A percentile compares a stretch with the other conserved stretches of the same genome.
These are phyloP conservation scores for Aegithalos caudatus DNA, from an alignment of 2,113 vertebrate genomes.

Conservation along the genomic window DNA sequence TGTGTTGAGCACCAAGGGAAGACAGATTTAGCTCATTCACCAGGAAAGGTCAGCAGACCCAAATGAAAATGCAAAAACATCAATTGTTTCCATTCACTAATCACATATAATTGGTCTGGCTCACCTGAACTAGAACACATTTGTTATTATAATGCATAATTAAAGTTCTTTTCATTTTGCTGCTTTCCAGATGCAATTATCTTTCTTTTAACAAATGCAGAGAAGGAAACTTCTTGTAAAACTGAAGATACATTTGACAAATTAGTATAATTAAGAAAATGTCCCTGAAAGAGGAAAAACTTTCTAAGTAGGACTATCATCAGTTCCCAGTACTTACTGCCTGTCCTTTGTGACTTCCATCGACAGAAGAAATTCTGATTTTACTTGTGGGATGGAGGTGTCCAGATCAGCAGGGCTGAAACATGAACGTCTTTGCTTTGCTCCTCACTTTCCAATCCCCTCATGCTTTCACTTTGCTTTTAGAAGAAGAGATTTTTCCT, in stretches of 20 bases:
- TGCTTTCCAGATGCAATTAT: conserved; percentile 50
- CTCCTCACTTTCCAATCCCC: not conserved
- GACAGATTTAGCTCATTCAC: conserved; percentile 12
- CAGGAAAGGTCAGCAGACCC: conserved; percentile 11
- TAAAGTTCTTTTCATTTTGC: conserved; percentile 59
- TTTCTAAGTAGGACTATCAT: not conserved
- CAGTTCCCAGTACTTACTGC: not conserved
- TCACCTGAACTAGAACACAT: conserved; percentile 56
- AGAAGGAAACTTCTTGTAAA: conserved; percentile 26
- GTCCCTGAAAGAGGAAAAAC: conserved; percentile 7
- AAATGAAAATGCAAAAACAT: conserved; percentile 43
- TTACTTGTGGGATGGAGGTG: not conserved
- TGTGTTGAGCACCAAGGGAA: not conserved
- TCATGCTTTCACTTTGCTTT: not conserved
- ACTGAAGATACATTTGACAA: conserved; percentile 50
- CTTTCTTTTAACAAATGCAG: conserved; percentile 40
- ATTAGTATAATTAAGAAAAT: conserved; percentile 38
- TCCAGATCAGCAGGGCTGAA: not conserved
- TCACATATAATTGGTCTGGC: conserved; percentile 50
- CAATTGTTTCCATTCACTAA: conserved; percentile 58
- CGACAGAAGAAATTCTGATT: not conserved
- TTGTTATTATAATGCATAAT: conserved; percentile 55
- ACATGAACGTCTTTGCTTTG: not conserved
- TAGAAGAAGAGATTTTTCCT: not conserved
- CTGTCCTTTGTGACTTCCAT: not conserved